Base-by-base conservation (phyloP, 2,888 invertebrate species). In the Macrophya annulata region DNA sequence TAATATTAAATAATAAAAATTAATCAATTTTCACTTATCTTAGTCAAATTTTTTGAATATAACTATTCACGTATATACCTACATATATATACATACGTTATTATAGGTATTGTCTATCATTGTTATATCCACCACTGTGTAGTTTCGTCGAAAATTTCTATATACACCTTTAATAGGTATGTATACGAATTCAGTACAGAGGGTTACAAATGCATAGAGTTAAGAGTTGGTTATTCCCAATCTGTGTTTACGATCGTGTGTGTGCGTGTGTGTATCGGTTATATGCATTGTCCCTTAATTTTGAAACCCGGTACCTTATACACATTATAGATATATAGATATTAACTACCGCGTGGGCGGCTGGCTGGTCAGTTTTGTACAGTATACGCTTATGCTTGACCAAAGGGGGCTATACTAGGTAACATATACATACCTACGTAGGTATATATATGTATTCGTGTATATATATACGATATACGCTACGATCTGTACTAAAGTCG, bases 351-450 rank as follows among this genome's bases (percentile, higher is more conserved):
- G 62, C 62, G 81, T 81, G 81, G 81, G 81, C 81, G 81, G 81
- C 81, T 81, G 81, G 81, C 81, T 81, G 81, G 81, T 81, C 81
- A 81, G 81, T 51, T 62, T 21, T 25, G 21, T 12, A 9, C 21
- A 25, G 25, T 62, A 62, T 25, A 62, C 31, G 31, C 31, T 1
- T 45, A 40, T 25, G 45, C 31, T 62, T 81, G 77, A 77, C 77
- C 77, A 55, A 25, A 21, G 45, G 25, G 74, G n/a, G 71, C 17
- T 25, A 25, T 65, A 71, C 10, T 10, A 25, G 15, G 25, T 21
- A 21, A 4, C n/a, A n/a, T n/a, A n/a, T n/a, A n/a, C n/a, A n/a
- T n/a, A n/a, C n/a, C n/a, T n/a, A n/a, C n/a, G 21, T 3, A 31
- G 3, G 65, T 8, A 6, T 51, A n/a, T 51, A 51, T 17, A 51